These are phyloP conservation scores for Orchestes rusci DNA, from an alignment of 2,888 invertebrate species.

Conservation along the genomic window DNA sequence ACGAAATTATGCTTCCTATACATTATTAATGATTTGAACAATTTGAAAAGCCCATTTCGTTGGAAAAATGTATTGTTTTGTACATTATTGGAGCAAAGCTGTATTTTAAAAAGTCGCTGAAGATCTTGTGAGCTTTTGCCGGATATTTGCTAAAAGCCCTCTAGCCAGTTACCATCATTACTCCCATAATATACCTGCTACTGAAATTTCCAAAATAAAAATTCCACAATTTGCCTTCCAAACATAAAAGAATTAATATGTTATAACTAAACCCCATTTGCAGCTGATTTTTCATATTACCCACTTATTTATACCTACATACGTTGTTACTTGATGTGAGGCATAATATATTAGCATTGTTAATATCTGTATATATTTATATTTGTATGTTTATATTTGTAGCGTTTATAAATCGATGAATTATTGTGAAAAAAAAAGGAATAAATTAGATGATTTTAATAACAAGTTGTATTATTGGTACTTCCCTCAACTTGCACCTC, in stretches of 20 bases:
- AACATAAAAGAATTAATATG: slow-evolving; percentile 20
- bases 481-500: too few relatives aligned
- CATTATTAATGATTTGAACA: too few relatives aligned
- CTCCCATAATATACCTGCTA: too few relatives aligned
- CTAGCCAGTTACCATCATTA: too few relatives aligned
- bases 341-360: slow-evolving; percentile 32
- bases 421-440: background rate
- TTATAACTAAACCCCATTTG: slow-evolving; percentile 24
- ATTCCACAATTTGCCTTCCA: slow-evolving; percentile 33
- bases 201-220: slow-evolving; percentile 14
- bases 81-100: too few relatives aligned
- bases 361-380: slow-evolving; percentile 35
- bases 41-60: too few relatives aligned
- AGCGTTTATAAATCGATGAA: slow-evolving; percentile 31
- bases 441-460: slow-evolving; percentile 2
- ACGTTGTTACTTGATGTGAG: slow-evolving; percentile 22
- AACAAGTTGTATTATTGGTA: too few relatives aligned
- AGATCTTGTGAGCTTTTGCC: too few relatives aligned
- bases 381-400: slow-evolving; percentile 39
- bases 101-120: too few relatives aligned
- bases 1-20: too few relatives aligned
- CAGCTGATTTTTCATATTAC: slow-evolving; percentile 29
- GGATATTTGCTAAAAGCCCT: too few relatives aligned
- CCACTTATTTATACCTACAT: background rate
- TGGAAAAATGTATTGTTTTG: too few relatives aligned